Conservation (phyloP, 2,888 invertebrate species). For the Apamea sordens region DNA sequence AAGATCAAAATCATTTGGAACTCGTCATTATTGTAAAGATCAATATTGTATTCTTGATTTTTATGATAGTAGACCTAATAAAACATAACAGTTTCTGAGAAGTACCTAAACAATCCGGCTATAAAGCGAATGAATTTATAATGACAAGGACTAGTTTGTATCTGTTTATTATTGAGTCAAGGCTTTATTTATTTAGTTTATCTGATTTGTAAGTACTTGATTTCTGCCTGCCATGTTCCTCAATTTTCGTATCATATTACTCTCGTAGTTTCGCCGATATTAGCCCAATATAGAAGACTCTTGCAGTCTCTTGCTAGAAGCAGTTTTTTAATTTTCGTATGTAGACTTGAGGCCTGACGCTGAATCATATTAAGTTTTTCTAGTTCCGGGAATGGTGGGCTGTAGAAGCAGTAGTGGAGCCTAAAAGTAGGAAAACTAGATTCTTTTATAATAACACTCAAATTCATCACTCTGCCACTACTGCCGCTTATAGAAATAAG, state of each 20-base stretch:
- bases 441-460: no score
- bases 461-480: no score
- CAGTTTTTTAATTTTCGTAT: neutral
- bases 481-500: neutral
- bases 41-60: neutral
- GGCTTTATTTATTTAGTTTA: neutral
- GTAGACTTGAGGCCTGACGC: neutral
- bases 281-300: neutral
- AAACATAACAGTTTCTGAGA: conserved; percentile 6
- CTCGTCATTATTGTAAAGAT: neutral
- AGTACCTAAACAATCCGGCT: conserved; percentile 33
- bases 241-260: neutral
- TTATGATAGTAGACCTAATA: neutral
- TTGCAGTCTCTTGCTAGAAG: neutral
- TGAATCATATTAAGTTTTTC: neutral
- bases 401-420: neutral
- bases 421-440: neutral
- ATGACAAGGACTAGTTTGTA: conserved; percentile 36
- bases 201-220: conserved; percentile 1
- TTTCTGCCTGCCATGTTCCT: neutral
- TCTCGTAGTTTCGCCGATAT: neutral
- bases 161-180: conserved; percentile 21
- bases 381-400: neutral
- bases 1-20: neutral
- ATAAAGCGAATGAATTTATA: conserved; percentile 37